Evolutionary conservation across 2,797 vertebrate genomes (phyloP).

Genomic region (Microctenopoma steveboyesi): DNA sequence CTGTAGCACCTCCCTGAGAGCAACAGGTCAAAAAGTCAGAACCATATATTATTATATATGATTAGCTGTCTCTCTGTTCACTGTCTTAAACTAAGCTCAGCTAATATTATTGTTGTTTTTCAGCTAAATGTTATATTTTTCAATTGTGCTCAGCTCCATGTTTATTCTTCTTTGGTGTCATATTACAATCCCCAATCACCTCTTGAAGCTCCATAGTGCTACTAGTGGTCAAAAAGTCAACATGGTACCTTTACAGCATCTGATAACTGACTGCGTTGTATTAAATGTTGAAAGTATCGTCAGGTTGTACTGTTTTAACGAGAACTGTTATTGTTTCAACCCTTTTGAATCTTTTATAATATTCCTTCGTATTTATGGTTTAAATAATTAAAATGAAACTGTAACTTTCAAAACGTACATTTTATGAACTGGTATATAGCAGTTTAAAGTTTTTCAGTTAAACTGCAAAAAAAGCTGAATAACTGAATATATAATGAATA

Average conservation of each 20-base stretch:
- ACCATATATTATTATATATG: too few species aligned
- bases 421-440: background rate
- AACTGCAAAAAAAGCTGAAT: conserved; percentile 19
- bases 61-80: too few species aligned
- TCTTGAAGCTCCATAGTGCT: too few species aligned
- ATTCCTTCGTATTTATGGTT: too few species aligned
- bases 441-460: conserved; percentile 1
- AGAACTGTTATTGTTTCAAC: background rate
- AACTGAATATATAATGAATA: conserved; percentile 9
- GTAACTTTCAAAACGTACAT: background rate
- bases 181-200: too few species aligned
- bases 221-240: too few species aligned
- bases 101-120: too few species aligned
- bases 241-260: too few species aligned
- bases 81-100: too few species aligned
- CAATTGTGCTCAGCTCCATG: background rate
- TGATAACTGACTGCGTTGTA: background rate
- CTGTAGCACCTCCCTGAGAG: too few species aligned
- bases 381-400: background rate
- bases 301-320: background rate
- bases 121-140: too few species aligned
- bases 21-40: too few species aligned
- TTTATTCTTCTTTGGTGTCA: background rate
- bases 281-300: background rate
- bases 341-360: background rate